These are phyloP conservation scores for Agonopterix alstromeriana DNA, from an alignment of 2,888 invertebrate genomes.

Conservation along the genomic window DNA sequence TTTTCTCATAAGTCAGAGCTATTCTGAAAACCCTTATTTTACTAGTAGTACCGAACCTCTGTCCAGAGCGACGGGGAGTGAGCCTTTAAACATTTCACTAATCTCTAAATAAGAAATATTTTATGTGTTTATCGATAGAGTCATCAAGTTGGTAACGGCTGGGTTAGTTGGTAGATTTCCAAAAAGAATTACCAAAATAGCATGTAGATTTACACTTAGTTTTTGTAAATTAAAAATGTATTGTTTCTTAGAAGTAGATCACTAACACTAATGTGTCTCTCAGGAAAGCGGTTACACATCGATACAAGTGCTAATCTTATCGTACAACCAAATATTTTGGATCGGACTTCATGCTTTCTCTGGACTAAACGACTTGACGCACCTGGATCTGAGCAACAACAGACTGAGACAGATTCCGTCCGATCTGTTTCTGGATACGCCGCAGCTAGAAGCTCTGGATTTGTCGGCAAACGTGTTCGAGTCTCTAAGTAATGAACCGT, in stretches of 20 bases:
- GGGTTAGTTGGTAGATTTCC: too few relatives aligned
- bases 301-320: constrained; percentile 67
- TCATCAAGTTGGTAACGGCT: too few relatives aligned
- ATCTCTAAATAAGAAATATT: too few relatives aligned
- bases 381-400: constrained; percentile 79
- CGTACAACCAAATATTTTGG: constrained; percentile 79
- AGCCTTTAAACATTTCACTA: too few relatives aligned
- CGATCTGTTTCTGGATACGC: constrained; percentile 76
- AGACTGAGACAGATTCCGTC: constrained; percentile 73
- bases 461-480: constrained; percentile 80
- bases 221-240: not conserved
- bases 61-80: too few relatives aligned
- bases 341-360: constrained; percentile 79
- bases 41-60: too few relatives aligned
- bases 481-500: constrained; percentile 68
- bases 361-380: constrained; percentile 61
- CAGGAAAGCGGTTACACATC: constrained; percentile 68
- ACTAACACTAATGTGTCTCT: constrained; percentile 21
- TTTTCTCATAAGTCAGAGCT: too few relatives aligned
- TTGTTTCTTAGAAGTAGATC: not conserved
- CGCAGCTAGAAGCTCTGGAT: constrained; percentile 70
- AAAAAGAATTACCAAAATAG: too few relatives aligned
- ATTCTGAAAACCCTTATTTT: too few relatives aligned
- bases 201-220: too few relatives aligned
- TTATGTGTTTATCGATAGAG: too few relatives aligned